phyloP scores from a whole-genome alignment of 2,797 vertebrate genomes.

The Danio kyathit region DNA sequence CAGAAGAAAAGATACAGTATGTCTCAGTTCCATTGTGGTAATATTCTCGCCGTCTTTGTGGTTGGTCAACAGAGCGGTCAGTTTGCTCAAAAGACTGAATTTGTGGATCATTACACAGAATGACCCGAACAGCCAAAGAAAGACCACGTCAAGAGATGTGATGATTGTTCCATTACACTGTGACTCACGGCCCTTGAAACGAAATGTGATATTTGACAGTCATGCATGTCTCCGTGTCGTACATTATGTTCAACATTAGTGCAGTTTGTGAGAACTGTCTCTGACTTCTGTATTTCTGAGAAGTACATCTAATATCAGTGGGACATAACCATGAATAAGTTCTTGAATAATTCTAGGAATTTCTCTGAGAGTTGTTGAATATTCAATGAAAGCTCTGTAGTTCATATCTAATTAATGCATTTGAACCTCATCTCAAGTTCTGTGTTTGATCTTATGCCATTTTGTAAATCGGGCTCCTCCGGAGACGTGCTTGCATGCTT shows the following conservation, averaged over 20 bases:
- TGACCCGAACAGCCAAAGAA: constrained; percentile 44
- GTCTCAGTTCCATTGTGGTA: constrained; percentile 47
- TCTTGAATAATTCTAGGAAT: constrained; percentile 37
- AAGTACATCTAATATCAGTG: constrained; percentile 28
- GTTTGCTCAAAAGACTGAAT: constrained; percentile 55
- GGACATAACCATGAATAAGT: constrained; percentile 28
- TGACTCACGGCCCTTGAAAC: constrained; percentile 4
- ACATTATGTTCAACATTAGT: constrained; percentile 17
- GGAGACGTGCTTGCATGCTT: constrained; percentile 38
- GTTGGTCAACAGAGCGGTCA: constrained; percentile 39
- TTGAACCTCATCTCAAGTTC: constrained; percentile 47
- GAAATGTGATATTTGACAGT: constrained; percentile 33
- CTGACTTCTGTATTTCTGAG: constrained; percentile 22
- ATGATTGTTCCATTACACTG: constrained; percentile 47
- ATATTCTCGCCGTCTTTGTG: constrained; percentile 43
- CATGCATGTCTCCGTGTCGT: neutral
- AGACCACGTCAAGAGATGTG: constrained; percentile 42
- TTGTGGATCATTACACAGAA: constrained; percentile 53
- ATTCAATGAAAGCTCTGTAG: constrained; percentile 47
- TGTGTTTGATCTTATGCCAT: constrained; percentile 52
- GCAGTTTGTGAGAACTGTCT: constrained; percentile 22
- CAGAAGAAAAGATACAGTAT: constrained; percentile 33
- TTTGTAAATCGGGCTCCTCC: constrained; percentile 48
- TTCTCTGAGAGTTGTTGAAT: constrained; percentile 50
- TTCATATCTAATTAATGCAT: constrained; percentile 61